phyloP scores from a whole-genome alignment of 2,888 invertebrate genomes.

The Meiosimyza decipiens region DNA sequence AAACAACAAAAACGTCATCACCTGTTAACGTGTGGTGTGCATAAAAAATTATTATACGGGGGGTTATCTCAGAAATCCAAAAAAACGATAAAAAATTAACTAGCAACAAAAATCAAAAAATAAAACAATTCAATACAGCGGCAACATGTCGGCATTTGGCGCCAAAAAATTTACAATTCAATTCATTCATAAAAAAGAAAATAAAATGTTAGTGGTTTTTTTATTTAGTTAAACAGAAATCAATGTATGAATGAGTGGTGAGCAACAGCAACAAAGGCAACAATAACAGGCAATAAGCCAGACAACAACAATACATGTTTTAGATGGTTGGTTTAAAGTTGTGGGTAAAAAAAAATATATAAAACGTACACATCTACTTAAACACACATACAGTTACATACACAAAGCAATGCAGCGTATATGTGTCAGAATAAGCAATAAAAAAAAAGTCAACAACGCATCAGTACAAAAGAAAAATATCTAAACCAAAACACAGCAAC shows the following conservation, averaged over 20 bases:
- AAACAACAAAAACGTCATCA: slow-evolving; percentile 30
- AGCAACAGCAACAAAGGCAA: slow-evolving; percentile 18
- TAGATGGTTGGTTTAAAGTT: slow-evolving; percentile 30
- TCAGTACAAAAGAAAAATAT: slow-evolving; percentile 24
- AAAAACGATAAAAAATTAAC: neutral
- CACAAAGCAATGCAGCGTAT: neutral
- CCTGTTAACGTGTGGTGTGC: slow-evolving; percentile 17
- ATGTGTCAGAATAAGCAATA: slow-evolving; percentile 10
- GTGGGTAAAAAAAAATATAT: slow-evolving; percentile 33
- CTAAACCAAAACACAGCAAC: slow-evolving; percentile 25
- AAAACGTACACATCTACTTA: slow-evolving; percentile 26
- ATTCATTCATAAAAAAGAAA: slow-evolving; percentile 41
- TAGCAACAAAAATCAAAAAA: neutral
- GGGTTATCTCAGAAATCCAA: slow-evolving; percentile 1
- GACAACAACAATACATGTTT: slow-evolving; percentile 30
- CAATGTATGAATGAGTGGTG: slow-evolving; percentile 37
- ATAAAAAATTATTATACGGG: slow-evolving; percentile 17
- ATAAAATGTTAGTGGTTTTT: slow-evolving; percentile 22
- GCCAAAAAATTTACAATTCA: slow-evolving; percentile 37
- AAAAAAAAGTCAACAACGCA: slow-evolving; percentile 21
- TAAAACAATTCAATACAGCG: slow-evolving; percentile 28
- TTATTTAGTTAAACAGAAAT: slow-evolving; percentile 30
- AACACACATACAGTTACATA: neutral
- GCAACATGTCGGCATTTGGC: slow-evolving; percentile 10
- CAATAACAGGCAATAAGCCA: slow-evolving; percentile 29